Conservation (phyloP, 1,140 invertebrate species). For the Glossosoma conforme region DNA sequence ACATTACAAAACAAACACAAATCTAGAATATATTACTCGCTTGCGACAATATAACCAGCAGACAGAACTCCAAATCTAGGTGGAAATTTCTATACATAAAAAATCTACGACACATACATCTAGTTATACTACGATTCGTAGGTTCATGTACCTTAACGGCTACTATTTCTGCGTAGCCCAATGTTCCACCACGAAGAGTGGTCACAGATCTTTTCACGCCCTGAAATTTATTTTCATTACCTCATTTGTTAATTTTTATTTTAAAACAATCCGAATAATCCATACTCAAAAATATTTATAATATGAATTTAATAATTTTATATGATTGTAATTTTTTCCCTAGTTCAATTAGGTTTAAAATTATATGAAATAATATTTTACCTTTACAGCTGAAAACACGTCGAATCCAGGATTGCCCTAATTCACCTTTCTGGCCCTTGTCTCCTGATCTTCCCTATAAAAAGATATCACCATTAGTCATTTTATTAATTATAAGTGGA, state of each 20-base stretch:
- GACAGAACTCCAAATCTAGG: neutral
- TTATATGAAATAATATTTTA: slow-evolving; percentile 44
- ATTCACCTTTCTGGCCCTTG: slow-evolving; percentile 81
- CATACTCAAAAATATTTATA: neutral
- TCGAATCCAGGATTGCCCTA: slow-evolving; percentile 83
- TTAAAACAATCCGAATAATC: neutral
- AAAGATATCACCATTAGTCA: no score
- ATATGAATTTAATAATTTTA: neutral
- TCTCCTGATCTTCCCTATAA: slow-evolving; percentile 80
- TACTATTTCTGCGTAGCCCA: slow-evolving; percentile 90
- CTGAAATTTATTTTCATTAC: slow-evolving; percentile 39
- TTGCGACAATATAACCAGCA: neutral
- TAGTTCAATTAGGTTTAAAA: neutral
- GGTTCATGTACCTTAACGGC: slow-evolving; percentile 79
- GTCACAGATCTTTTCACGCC: slow-evolving; percentile 92
- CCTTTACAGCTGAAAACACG: slow-evolving; percentile 86
- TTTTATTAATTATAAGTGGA: no score
- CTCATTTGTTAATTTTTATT: slow-evolving; percentile 2
- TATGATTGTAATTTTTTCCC: neutral
- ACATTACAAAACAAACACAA: neutral
- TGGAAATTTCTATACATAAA: neutral
- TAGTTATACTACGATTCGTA: neutral
- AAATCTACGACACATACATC: slow-evolving; percentile 5
- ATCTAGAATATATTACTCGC: neutral
- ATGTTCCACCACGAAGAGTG: slow-evolving; percentile 75